Conservation (phyloP, 2,888 invertebrate species). For the Nasonovia ribisnigri region DNA sequence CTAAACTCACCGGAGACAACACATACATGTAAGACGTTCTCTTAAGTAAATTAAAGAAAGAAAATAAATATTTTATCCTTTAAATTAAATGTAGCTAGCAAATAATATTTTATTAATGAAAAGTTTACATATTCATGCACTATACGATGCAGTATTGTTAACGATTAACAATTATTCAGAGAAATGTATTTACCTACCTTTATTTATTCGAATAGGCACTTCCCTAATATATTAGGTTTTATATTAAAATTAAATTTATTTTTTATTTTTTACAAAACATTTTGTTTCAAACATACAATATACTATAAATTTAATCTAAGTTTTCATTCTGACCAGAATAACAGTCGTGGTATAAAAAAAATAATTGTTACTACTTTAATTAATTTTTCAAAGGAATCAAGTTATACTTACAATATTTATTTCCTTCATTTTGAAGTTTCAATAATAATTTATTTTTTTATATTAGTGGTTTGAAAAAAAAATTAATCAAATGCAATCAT, state of each 20-base stretch:
- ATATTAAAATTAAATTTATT: background rate
- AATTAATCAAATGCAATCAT: background rate
- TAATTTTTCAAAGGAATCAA: background rate
- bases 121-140: too few relatives aligned
- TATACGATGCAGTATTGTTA: too few relatives aligned
- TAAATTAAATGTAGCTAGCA: too few relatives aligned
- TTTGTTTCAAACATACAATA: background rate
- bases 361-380: background rate
- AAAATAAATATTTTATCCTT: too few relatives aligned
- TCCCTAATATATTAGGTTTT: background rate
- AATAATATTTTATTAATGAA: too few relatives aligned
- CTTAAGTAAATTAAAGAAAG: too few relatives aligned
- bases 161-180: background rate
- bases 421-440: constrained; percentile 3
- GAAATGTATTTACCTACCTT: background rate
- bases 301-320: background rate
- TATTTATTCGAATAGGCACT: background rate
- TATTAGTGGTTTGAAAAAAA: background rate
- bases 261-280: background rate
- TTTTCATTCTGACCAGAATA: background rate
- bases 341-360: background rate
- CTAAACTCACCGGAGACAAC: too few relatives aligned
- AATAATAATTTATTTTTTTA: background rate
- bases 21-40: too few relatives aligned
- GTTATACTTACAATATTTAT: constrained; percentile 23